These are phyloP conservation scores for Enteromius fasciolatus DNA, from an alignment of 2,797 vertebrate genomes.

Conservation along the genomic window DNA sequence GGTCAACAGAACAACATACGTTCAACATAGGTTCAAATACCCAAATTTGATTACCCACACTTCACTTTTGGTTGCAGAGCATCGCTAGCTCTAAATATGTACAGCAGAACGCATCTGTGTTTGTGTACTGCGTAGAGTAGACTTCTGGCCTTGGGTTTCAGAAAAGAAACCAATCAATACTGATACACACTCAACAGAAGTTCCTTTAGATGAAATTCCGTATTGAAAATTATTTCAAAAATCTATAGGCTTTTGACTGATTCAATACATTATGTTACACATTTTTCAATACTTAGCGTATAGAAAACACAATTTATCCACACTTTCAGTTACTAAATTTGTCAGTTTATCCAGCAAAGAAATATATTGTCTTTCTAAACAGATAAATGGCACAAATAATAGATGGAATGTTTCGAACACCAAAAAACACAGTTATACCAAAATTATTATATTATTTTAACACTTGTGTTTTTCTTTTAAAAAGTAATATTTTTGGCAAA, in stretches of 20 bases:
- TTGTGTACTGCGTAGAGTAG: conserved; percentile 11
- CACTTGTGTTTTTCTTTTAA: conserved; percentile 24
- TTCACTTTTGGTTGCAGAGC: neutral
- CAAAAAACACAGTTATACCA: conserved; percentile 43
- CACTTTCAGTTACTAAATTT: conserved; percentile 7
- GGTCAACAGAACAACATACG: neutral
- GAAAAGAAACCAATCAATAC: conserved; percentile 26
- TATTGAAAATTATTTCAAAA: neutral
- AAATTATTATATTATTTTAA: conserved; percentile 45
- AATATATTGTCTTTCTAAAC: conserved; percentile 32
- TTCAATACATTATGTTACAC: conserved; percentile 18
- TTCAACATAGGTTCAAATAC: neutral
- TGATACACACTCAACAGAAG: neutral
- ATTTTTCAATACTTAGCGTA: conserved; percentile 10
- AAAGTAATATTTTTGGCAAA: conserved; percentile 46
- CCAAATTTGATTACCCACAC: neutral
- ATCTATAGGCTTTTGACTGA: neutral
- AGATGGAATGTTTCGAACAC: conserved; percentile 31
- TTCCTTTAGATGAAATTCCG: neutral
- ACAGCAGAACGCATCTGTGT: neutral
- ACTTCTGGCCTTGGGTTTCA: conserved; percentile 18
- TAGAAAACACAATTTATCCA: neutral
- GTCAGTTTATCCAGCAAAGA: conserved; percentile 10
- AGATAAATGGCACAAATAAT: conserved; percentile 42
- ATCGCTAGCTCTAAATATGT: neutral